A percentile compares a stretch with the other conserved stretches of the same genome.
Conservation (phyloP, 2,888 invertebrate genomes). For the Drosophila melanosoma region DNA sequence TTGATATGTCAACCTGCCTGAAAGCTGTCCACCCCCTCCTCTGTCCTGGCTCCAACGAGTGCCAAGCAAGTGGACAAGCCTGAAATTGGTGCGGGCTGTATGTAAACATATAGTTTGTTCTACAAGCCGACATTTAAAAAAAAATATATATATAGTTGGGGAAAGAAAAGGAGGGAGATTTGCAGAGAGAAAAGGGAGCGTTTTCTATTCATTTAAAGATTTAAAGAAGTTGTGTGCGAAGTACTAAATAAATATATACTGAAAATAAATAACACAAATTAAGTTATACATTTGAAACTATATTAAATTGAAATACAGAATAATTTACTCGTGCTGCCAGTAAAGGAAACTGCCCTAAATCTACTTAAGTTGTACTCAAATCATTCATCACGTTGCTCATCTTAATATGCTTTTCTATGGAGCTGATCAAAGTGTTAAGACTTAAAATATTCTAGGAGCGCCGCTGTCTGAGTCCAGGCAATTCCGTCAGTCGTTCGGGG, state of each 20-base stretch:
- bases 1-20: slow-evolving; percentile 77
- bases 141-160: slow-evolving; percentile 10
- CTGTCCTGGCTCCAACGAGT: slow-evolving; percentile 8
- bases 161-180: neutral
- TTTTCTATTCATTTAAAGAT: neutral
- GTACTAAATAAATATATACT: neutral
- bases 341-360: neutral
- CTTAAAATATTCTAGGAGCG: slow-evolving; percentile 46
- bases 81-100: slow-evolving; percentile 42
- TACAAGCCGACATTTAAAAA: slow-evolving; percentile 21
- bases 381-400: neutral
- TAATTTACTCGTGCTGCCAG: neutral
- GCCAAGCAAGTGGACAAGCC: slow-evolving; percentile 41
- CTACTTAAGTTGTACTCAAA: neutral
- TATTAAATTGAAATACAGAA: neutral
- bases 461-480: slow-evolving; percentile 22
- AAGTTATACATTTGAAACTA: neutral
- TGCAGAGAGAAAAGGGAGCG: neutral
- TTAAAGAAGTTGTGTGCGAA: neutral
- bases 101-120: slow-evolving; percentile 38
- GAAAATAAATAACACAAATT: neutral
- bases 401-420: neutral
- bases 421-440: slow-evolving; percentile 46
- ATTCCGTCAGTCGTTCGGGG: slow-evolving; percentile 19
- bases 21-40: slow-evolving; percentile 64